Base-by-base conservation (phyloP, 2,797 vertebrate genomes). In the Mormyrops attenuatus region DNA sequence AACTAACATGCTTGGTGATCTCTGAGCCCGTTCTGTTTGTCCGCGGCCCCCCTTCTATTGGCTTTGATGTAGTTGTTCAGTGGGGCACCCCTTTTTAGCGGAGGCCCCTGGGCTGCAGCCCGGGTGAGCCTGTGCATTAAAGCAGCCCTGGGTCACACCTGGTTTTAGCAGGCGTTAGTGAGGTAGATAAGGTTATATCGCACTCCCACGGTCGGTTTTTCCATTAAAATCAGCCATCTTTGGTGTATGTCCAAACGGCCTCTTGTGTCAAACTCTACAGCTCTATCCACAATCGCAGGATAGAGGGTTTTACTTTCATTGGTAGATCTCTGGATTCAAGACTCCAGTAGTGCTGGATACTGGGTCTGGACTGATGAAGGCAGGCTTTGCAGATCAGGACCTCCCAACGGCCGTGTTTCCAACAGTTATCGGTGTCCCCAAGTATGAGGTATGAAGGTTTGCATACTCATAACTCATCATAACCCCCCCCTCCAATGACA, bases 311-410 rank as follows among this genome's bases (percentile, higher is more conserved):
- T 84, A 20, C 11, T 85, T 26, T 50, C 53, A 1, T 9, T 84
- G 89, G 9, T 91, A 96, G 95, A 88, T 94, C 30, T 44, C 86
- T 1, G 90, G 95, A 34, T 95, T 93, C 49, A 93, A 92, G 89
- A 95, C 92, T 1, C 94, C 96, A 5, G 89, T 96, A 9, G 92
- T 97, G 0, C 60, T 97, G 92, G 96, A 97, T 89, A 95, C 95
- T 0, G 96, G 96, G 0, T 97, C 96, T 66, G 94, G 95, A 88
- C 89, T 97, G 90, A 94, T 96, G 93, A 97, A 97, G 77, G 96
- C 96, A 0, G 96, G 96, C 6, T 95, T 96, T 92, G 93, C 96
- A 7, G 94, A 96, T 93, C 93, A 96, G 80, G 93, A 96, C 22
- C 90, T 94, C 15, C 96, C 96, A 0, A 93, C 80, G 0, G 20